These are phyloP conservation scores for Bombus balteatus DNA, from an alignment of 1,140 invertebrate genomes.

Conservation along the genomic window DNA sequence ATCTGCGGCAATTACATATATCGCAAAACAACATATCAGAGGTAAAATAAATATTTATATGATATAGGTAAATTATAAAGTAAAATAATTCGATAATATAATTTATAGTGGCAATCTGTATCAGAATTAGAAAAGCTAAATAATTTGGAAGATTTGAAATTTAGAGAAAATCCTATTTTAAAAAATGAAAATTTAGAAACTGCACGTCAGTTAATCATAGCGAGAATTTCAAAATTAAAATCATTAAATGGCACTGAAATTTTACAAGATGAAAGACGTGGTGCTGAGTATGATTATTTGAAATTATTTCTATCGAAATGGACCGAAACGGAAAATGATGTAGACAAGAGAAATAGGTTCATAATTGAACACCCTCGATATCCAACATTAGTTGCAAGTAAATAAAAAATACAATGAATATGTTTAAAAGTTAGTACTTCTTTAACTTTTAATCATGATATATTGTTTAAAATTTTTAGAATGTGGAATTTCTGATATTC, in stretches of 20 bases:
- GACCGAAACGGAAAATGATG: slow-evolving; percentile 84
- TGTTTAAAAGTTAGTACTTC: no score
- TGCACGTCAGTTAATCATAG: slow-evolving; percentile 88
- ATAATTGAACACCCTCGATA: slow-evolving; percentile 89
- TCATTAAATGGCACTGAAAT: slow-evolving; percentile 88
- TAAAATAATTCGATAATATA: slow-evolving; percentile 17
- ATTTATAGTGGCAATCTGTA: slow-evolving; percentile 88
- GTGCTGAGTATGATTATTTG: slow-evolving; percentile 94
- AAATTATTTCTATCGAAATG: slow-evolving; percentile 91
- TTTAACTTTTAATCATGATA: slow-evolving; percentile 56
- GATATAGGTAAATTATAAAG: slow-evolving; percentile 18
- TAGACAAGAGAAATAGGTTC: slow-evolving; percentile 84
- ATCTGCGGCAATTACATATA: slow-evolving; percentile 81
- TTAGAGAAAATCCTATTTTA: slow-evolving; percentile 89
- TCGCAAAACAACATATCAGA: slow-evolving; percentile 83
- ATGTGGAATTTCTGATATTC: slow-evolving; percentile 90
- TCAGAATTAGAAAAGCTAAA: slow-evolving; percentile 92
- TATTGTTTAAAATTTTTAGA: slow-evolving; percentile 84
- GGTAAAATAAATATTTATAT: slow-evolving; percentile 71
- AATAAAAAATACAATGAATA: slow-evolving; percentile 49
- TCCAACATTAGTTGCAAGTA: slow-evolving; percentile 84
- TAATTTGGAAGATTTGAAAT: slow-evolving; percentile 87
- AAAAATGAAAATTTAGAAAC: slow-evolving; percentile 87
- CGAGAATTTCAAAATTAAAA: slow-evolving; percentile 86
- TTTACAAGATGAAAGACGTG: slow-evolving; percentile 86